Conservation (phyloP, 1,140 invertebrate genomes). For the Drosophila mojavensis region DNA sequence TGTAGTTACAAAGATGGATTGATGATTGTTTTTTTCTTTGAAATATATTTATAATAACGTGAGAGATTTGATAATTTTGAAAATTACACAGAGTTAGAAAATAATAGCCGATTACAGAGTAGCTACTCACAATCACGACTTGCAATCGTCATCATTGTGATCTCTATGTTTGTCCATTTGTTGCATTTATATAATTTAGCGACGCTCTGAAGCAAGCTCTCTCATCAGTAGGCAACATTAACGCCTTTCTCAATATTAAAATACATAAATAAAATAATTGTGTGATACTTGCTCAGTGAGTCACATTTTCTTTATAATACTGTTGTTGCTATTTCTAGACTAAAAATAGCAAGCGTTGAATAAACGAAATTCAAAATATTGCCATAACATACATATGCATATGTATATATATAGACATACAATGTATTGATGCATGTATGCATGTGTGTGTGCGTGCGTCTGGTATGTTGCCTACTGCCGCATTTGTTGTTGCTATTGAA, state of each 20-base stretch:
- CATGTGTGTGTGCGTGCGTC: slow-evolving; percentile 21
- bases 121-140: not conserved
- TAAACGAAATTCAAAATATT: slow-evolving; percentile 64
- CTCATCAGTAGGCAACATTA: not conserved
- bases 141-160: slow-evolving; percentile 1
- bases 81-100: too few species aligned
- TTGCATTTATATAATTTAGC: not conserved
- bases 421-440: slow-evolving; percentile 19
- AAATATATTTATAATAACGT: too few species aligned
- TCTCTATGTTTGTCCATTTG: not conserved
- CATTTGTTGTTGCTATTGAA: slow-evolving; percentile 24
- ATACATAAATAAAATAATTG: slow-evolving; percentile 20
- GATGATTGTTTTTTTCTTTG: too few species aligned
- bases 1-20: too few species aligned
- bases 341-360: slow-evolving; percentile 67
- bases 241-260: slow-evolving; percentile 29
- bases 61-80: too few species aligned
- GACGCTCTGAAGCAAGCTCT: not conserved
- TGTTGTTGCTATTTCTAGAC: slow-evolving; percentile 28
- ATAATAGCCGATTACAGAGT: not conserved
- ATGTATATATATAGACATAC: slow-evolving; percentile 16
- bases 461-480: slow-evolving; percentile 15
- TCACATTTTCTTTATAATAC: slow-evolving; percentile 40
- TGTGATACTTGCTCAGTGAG: slow-evolving; percentile 33
- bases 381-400: slow-evolving; percentile 52